These are phyloP conservation scores for Vombatus ursinus DNA, from an alignment of 2,113 vertebrate species.

Conservation along the genomic window DNA sequence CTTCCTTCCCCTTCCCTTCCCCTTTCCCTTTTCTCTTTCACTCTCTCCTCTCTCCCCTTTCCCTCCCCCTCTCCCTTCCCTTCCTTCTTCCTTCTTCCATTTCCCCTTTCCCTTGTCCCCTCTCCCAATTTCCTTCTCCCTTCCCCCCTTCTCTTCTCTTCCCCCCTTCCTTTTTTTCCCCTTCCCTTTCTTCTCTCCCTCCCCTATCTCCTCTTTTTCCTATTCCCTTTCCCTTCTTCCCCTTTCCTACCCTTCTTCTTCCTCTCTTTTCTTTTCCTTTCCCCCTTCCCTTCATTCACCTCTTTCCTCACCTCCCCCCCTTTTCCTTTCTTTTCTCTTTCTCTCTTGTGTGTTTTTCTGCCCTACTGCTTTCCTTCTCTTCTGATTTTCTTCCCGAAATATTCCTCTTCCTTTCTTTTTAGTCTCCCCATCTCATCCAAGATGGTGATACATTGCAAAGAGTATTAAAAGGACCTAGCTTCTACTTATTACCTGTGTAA, in stretches of 20 bases:
- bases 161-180: too few relatives aligned
- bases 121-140: too few relatives aligned
- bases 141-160: accelerated
- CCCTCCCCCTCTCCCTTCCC: accelerated
- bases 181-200: too few relatives aligned
- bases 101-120: too few relatives aligned
- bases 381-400: neutral
- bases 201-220: too few relatives aligned
- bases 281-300: neutral
- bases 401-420: neutral
- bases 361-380: neutral
- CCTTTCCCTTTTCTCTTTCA: too few relatives aligned
- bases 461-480: neutral
- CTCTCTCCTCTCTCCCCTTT: too few relatives aligned
- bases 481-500: neutral
- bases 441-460: neutral
- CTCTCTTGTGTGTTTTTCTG: neutral
- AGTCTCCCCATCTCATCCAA: neutral
- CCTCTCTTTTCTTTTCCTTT: too few relatives aligned
- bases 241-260: too few relatives aligned
- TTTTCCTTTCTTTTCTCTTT: neutral
- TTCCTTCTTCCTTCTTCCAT: too few relatives aligned
- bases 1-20: too few relatives aligned
- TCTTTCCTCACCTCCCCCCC: neutral
- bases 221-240: too few relatives aligned